Conservation (phyloP, 92 coral and sea anemone species). For the Bergia sp. region DNA sequence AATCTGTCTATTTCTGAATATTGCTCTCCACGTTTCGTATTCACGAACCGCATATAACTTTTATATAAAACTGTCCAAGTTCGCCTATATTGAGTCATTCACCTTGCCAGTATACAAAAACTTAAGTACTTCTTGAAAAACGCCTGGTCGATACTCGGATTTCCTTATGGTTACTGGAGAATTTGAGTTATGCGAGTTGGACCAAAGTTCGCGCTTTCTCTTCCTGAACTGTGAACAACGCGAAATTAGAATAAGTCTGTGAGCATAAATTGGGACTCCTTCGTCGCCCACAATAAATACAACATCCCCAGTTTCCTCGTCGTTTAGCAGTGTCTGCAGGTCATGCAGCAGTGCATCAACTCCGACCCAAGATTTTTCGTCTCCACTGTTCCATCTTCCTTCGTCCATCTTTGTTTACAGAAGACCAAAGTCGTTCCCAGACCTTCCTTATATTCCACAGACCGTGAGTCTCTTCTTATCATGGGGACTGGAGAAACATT, state of each 20-base stretch:
- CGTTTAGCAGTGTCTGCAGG: slow-evolving; percentile 70
- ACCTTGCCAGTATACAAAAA: slow-evolving; percentile 96
- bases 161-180: slow-evolving; percentile 72
- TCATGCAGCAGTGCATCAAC: slow-evolving; percentile 75
- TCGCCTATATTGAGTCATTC: not conserved
- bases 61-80: no score
- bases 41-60: not conserved
- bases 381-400: slow-evolving; percentile 29
- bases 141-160: slow-evolving; percentile 70
- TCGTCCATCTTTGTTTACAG: slow-evolving; percentile 80
- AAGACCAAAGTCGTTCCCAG: not conserved
- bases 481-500: no score
- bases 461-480: no score
- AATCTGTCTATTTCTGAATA: no score
- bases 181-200: slow-evolving; percentile 55
- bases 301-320: slow-evolving; percentile 84
- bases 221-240: slow-evolving; percentile 76
- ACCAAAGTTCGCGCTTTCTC: slow-evolving; percentile 72
- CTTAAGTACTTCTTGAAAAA: slow-evolving; percentile 83
- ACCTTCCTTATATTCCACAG: no score
- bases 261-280: slow-evolving; percentile 73
- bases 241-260: slow-evolving; percentile 72
- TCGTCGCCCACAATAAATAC: slow-evolving; percentile 81
- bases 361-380: slow-evolving; percentile 69
- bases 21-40: no score